Base-by-base conservation (phyloP, 2,888 invertebrate species). In the Stenichneumon culpator region DNA sequence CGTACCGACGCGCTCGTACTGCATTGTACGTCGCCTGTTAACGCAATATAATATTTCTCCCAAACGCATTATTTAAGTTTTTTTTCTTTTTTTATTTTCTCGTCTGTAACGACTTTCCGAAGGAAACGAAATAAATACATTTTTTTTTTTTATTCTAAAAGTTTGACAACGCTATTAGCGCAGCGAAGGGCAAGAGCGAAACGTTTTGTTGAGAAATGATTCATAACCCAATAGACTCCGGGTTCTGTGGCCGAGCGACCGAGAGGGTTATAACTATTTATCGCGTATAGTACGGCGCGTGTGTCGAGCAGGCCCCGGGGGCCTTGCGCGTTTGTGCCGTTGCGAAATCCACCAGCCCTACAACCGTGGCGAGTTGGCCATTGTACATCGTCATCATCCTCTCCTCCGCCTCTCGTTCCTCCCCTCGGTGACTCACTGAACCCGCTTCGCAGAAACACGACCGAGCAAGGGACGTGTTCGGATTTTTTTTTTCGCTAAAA, bases 281-380 rank as follows among this genome's bases (percentile, higher is more conserved):
- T 77, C 77, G 67, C 67, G 11, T 67, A 63, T 47, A 79, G 72
- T 65, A 79, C 81, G 78, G 57, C 57, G 69, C 69, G 82, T 65
- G 63, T 22, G 32, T 69, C 63, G 80, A 32, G 7, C 70, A 54
- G 65, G 75, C 70, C 79, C 68, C 63, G n/a, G 60, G 70, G 74
- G 39, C 32, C 63, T 77, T 25, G 36, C 32, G 52, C 28, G 39
- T 36, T 52, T n/a, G 39, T 16, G 50, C 68, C 63, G 44, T 84
- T 84, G 80, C 73, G 84, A 84, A 84, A 84, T 73, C 57, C 69
- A 50, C 44, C 65, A 36, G 77, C 67, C 54, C 65, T 54, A 54
- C 54, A 19, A 16, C 67, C 39, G 52, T 50, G 52, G 36, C 63
- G 32, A 28, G 63, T 63, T 47, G 22, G 77, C 77, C 67, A 52